Evolutionary conservation across 2,113 vertebrate genomes (phyloP), one percentile per base, ranked within the genome.

Genomic region (Psilopsiagon aurifrons): DNA sequence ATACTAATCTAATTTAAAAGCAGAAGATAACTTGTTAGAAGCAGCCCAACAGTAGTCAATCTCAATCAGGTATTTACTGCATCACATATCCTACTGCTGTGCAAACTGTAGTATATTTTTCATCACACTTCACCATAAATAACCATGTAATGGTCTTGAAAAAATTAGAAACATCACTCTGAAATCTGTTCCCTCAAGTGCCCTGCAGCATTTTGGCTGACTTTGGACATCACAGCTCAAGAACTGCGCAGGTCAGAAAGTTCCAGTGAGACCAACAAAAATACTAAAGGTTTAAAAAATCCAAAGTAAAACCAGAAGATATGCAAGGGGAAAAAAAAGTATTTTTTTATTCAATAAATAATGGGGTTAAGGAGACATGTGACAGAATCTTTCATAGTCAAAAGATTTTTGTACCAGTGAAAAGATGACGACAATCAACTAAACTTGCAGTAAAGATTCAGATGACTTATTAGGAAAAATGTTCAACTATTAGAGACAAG

Each of bases 291-390:
- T 39, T 43, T 49, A 44, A 66, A 92, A 77, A 73, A 33, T 2
- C 68, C 3, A 7, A 22, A 82, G 37, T 3, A 62, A n/a, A 80
- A 78, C 20, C 1, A 39, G 18, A 83, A 31, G 8, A 24, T 8
- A 12, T 1, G 2, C 1, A 4, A 76, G 11, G 0, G 8, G 10
- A 18, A 19, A 8, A 10, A 29, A 29, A 81, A 41, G 1, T 27
- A 11, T 13, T 51, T 31, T 2, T 55, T 92, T 59, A 49, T 59
- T 70, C 17, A 67, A 24, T 7, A 46, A 63, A 47, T 43, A 37
- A 73, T 11, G 2, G 23, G 17, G 9, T 51, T 83, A 62, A 64
- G 28, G 31, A 70, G 35, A 44, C 4, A 10, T 10, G 46, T 2
- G 17, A 73, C 11, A 74, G 13, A 66, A 10, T 18, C 6, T 55